Evolutionary conservation across 1,140 invertebrate species (phyloP).

Genomic region (Atta cephalotes): DNA sequence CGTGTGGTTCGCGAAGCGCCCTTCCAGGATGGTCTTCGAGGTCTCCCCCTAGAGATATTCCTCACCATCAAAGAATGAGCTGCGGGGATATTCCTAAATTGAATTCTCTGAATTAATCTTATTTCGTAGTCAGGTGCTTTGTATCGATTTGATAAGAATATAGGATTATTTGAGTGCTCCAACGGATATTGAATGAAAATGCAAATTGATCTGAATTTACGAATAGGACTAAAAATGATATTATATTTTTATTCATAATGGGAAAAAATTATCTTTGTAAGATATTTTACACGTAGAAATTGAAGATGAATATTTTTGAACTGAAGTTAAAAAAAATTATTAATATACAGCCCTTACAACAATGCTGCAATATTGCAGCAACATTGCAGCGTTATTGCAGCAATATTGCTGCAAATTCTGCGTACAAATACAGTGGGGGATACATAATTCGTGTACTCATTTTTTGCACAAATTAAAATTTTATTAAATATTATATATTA

Average conservation of each 20-base stretch:
- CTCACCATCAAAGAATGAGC: background rate
- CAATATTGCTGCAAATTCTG: no score
- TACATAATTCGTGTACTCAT: background rate
- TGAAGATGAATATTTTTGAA: background rate
- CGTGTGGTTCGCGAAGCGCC: conserved; percentile 32
- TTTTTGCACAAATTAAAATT: background rate
- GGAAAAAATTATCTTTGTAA: background rate
- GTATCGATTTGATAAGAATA: background rate
- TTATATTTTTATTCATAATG: background rate
- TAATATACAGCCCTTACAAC: background rate
- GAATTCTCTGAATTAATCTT: conserved; percentile 7
- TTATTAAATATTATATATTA: background rate
- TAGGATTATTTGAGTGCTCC: background rate
- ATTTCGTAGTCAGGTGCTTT: background rate
- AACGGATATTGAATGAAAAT: background rate
- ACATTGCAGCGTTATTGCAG: no score
- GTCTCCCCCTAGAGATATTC: conserved; percentile 10
- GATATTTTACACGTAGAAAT: background rate
- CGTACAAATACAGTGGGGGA: no score
- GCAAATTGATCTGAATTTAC: background rate
- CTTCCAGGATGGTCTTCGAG: conserved; percentile 63
- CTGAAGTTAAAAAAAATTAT: background rate
- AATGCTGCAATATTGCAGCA: no score
- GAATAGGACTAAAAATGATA: background rate
- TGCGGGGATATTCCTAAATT: background rate